A percentile compares a stretch with the other conserved stretches of the same genome.
Conservation (phyloP, 2,797 vertebrate species). For the Parauchenoglanis punctatus region DNA sequence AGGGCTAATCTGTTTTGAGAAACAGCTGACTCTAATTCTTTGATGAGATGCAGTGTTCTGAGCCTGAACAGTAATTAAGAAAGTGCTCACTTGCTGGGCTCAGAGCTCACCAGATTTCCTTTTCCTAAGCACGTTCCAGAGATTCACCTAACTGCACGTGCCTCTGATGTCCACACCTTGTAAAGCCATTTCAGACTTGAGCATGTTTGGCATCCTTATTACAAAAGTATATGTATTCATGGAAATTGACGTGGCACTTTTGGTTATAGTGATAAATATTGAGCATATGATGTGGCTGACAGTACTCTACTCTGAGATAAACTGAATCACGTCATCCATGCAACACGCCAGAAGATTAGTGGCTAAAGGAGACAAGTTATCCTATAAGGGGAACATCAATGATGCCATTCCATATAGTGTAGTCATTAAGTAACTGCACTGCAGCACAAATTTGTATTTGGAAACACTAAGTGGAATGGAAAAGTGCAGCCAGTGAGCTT, state of each 20-base stretch:
- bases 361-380: neutral
- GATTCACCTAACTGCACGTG: conserved; percentile 65
- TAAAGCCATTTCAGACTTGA: neutral
- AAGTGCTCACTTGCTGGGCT: conserved; percentile 65
- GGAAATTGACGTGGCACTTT: neutral
- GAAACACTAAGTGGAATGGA: neutral
- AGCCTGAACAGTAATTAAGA: conserved; percentile 69
- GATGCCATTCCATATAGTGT: neutral
- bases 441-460: neutral
- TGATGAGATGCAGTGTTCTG: conserved; percentile 59
- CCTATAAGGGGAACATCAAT: neutral
- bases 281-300: neutral
- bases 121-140: conserved; percentile 43
- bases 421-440: neutral
- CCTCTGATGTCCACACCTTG: neutral
- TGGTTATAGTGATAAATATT: neutral
- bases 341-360: neutral
- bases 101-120: conserved; percentile 46
- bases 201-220: neutral
- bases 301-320: neutral
- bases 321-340: neutral
- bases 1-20: conserved; percentile 35
- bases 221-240: neutral
- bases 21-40: conserved; percentile 50
- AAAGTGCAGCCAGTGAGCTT: neutral